Conservation (phyloP, 2,797 vertebrate species). For the Oreortyx pictus region DNA sequence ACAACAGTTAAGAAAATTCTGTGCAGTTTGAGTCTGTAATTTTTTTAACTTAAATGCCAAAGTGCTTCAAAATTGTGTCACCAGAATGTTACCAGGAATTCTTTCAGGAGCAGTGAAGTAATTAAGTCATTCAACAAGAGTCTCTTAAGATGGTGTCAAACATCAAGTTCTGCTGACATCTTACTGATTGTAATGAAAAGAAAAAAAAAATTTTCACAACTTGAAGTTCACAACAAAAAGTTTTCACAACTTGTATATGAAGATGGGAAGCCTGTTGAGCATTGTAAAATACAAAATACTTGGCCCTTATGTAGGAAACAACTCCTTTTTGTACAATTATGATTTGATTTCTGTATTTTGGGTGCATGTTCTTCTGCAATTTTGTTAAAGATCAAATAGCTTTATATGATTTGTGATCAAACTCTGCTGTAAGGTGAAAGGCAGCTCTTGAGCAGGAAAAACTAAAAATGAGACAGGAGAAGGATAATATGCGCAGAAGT, state of each 20-base stretch:
- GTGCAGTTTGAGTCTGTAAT: background rate
- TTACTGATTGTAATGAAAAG: background rate
- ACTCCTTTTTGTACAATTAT: background rate
- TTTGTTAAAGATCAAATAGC: background rate
- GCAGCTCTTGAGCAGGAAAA: too few species aligned
- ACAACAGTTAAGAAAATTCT: background rate
- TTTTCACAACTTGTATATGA: fast-evolving
- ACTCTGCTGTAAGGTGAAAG: background rate
- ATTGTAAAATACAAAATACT: background rate
- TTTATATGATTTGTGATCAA: background rate
- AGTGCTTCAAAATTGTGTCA: background rate
- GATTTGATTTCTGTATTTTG: background rate
- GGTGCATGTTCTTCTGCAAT: background rate
- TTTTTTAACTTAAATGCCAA: background rate
- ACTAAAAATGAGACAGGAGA: background rate
- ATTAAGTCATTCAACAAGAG: background rate
- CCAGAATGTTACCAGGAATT: background rate
- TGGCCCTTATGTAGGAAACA: background rate
- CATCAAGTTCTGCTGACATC: background rate
- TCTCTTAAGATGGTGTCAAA: background rate
- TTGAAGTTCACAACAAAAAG: too few species aligned
- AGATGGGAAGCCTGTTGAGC: background rate
- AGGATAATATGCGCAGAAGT: background rate
- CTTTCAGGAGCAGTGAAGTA: background rate
- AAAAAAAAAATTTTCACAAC: background rate